Evolutionary conservation across 2,113 vertebrate species (phyloP).

Genomic region (Brevimyrus niger): DNA sequence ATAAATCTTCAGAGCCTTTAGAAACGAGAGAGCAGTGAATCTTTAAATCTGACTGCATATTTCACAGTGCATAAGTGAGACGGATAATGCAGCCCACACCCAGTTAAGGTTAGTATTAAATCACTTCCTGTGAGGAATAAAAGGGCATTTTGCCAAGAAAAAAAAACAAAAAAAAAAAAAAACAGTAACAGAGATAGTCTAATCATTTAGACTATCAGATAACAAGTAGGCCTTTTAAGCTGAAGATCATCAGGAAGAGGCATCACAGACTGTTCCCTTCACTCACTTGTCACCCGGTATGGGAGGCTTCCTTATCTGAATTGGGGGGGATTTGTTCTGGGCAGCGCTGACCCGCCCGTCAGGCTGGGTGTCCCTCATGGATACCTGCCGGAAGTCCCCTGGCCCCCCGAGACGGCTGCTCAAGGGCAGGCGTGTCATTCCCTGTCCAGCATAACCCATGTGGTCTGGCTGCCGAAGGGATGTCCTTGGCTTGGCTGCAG

Average conservation of each 20-base stretch:
- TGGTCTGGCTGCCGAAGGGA: conserved; percentile 73
- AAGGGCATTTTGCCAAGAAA: neutral
- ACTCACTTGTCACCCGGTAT: conserved; percentile 54
- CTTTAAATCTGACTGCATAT: neutral
- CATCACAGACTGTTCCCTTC: neutral
- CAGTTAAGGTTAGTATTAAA: neutral
- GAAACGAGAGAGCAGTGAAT: neutral
- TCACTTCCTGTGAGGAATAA: neutral
- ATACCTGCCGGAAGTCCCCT: conserved; percentile 47
- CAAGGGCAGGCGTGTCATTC: conserved; percentile 36
- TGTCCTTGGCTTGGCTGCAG: conserved; percentile 68
- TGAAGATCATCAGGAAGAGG: neutral
- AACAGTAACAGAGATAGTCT: too few species aligned
- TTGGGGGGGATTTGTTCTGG: conserved; percentile 42
- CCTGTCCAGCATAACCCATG: conserved; percentile 34
- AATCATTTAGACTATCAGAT: neutral
- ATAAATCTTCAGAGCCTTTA: neutral
- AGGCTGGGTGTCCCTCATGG: conserved; percentile 50
- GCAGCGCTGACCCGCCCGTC: conserved; percentile 46
- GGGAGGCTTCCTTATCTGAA: conserved; percentile 44
- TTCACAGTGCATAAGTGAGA: neutral
- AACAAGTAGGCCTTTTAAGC: neutral
- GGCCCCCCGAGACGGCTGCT: conserved; percentile 38
- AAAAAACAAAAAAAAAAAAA: neutral
- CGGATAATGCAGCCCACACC: neutral